Conservation (phyloP, 2,888 invertebrate species). For the Thecophora atra region DNA sequence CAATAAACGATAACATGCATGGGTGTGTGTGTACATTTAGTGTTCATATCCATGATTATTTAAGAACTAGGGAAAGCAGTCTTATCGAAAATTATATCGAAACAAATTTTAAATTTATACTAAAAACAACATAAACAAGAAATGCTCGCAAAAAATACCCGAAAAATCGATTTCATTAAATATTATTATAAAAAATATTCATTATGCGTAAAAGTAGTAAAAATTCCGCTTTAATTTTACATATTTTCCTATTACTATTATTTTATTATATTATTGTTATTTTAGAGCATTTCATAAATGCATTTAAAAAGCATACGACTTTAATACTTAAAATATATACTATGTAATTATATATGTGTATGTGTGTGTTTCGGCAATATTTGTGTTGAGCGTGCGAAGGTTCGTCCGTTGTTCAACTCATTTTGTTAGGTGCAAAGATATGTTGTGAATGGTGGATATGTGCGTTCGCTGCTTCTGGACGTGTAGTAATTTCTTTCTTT, state of each 20-base stretch:
- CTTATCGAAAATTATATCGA: slow-evolving; percentile 40
- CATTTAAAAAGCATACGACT: too few relatives aligned
- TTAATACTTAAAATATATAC: too few relatives aligned
- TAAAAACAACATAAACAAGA: background rate
- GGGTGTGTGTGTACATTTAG: background rate
- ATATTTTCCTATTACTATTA: background rate
- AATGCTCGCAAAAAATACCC: background rate
- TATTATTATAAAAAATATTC: background rate
- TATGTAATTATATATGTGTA: too few relatives aligned
- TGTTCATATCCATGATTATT: slow-evolving; percentile 20
- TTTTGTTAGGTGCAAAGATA: too few relatives aligned
- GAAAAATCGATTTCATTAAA: background rate
- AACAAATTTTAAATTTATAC: background rate
- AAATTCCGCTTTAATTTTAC: background rate
- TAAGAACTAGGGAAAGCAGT: slow-evolving; percentile 42
- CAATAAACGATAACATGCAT: background rate
- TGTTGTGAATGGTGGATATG: background rate
- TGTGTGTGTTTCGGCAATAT: too few relatives aligned
- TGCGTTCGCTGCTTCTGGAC: background rate
- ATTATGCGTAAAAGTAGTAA: too few relatives aligned
- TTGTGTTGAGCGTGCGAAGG: too few relatives aligned
- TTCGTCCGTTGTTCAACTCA: too few relatives aligned
- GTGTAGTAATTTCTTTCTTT: background rate
- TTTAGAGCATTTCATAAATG: too few relatives aligned
- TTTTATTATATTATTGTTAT: background rate